Evolutionary conservation across 2,113 vertebrate genomes (phyloP).

Genomic region (Aramus guarauna): DNA sequence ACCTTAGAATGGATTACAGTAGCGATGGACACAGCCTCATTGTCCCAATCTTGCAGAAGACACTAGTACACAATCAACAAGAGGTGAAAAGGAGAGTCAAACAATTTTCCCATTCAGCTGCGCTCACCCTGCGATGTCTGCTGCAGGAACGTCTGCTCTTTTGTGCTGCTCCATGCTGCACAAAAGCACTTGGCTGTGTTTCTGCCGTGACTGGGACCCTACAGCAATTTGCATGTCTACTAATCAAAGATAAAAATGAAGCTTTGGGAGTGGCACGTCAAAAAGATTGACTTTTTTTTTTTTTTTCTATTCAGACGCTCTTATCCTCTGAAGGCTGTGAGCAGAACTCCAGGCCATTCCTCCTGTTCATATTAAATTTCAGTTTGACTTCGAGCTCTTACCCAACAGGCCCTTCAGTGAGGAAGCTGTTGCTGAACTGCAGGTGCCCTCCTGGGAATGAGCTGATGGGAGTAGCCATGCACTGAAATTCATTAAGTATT

Average conservation of each 20-base stretch:
- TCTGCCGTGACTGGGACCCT: not conserved
- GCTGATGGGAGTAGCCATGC: not conserved
- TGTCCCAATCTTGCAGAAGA: not conserved
- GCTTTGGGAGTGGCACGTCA: not conserved
- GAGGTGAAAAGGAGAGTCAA: not conserved
- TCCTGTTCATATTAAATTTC: not conserved
- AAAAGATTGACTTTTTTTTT: not conserved
- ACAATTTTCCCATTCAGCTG: conserved; percentile 41
- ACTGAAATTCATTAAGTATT: not conserved
- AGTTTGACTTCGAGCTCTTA: not conserved
- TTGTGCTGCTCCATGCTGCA: not conserved
- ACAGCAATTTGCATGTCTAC: not conserved
- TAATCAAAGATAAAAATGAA: not conserved
- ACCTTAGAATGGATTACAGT: conserved; percentile 1
- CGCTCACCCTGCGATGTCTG: not conserved
- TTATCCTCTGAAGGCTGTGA: not conserved
- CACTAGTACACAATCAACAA: conserved; percentile 1
- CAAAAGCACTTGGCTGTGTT: not conserved
- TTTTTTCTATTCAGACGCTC: not conserved
- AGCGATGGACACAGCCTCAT: not conserved
- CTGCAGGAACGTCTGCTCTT: not conserved
- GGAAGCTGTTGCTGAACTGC: not conserved
- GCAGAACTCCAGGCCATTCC: not conserved
- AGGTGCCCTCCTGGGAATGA: not conserved
- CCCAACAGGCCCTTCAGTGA: not conserved